A percentile compares a stretch with the other conserved stretches of the same genome.
phyloP scores from a whole-genome alignment of 2,888 invertebrate species.

The Agrotis ipsilon region DNA sequence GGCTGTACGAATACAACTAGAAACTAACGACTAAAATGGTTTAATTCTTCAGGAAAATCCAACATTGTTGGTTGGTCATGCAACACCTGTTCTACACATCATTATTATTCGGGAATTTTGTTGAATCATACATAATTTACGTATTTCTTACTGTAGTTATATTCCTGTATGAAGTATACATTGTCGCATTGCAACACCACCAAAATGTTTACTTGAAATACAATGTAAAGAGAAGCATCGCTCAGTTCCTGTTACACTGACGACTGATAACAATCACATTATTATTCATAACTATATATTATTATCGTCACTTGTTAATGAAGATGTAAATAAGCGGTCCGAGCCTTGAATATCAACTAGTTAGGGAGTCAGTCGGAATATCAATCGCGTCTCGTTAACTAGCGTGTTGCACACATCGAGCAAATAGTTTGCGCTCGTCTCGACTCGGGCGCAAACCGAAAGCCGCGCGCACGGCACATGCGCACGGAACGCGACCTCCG shows the following conservation, averaged over 20 bases:
- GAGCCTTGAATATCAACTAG: conserved; percentile 56
- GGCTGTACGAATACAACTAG: conserved; percentile 1
- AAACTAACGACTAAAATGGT: conserved; percentile 3
- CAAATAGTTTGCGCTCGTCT: conserved; percentile 52
- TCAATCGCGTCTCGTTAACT: conserved; percentile 37
- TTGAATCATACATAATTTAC: not conserved
- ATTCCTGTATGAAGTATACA: too few relatives aligned
- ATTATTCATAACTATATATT: conserved; percentile 13
- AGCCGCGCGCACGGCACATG: conserved; percentile 48
- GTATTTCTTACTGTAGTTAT: too few relatives aligned
- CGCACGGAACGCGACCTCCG: conserved; percentile 51
- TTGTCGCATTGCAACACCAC: conserved; percentile 1
- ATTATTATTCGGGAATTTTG: not conserved
- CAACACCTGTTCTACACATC: conserved; percentile 13
- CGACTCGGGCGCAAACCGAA: conserved; percentile 27
- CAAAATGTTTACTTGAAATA: conserved; percentile 4
- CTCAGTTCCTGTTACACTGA: not conserved
- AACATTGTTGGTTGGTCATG: too few relatives aligned
- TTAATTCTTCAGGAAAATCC: conserved; percentile 4
- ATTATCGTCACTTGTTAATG: conserved; percentile 33
- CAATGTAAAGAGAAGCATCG: not conserved
- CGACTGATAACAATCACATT: conserved; percentile 31
- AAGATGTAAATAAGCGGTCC: conserved; percentile 70
- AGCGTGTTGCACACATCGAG: conserved; percentile 42
- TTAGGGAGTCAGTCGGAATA: conserved; percentile 43